Evolutionary conservation across 2,797 vertebrate species (phyloP), one percentile per base, ranked within the genome.

Genomic region (Sebastes nivosus): DNA sequence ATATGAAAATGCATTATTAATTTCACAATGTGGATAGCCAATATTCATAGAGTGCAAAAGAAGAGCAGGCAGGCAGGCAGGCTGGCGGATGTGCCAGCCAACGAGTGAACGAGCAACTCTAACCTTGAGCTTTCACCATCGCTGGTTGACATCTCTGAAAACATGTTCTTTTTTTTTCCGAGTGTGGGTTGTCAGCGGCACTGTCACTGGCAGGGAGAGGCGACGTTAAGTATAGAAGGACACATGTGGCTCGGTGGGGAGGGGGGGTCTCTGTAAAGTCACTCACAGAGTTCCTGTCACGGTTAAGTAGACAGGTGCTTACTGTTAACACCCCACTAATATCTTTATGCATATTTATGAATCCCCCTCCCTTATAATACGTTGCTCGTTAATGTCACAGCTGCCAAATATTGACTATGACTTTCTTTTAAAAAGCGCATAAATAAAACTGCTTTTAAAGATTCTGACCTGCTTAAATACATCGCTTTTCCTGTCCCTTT

Each of bases 291-390:
- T 97, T 97, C 96, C 97, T 97, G 97, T 97, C 97, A 98, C 90
- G 95, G 96, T 96, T 97, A 97, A 97, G 97, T 97, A 98, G 97
- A 97, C 97, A 97, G 96, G 97, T 97, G 96, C 97, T 98, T 97
- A 97, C 96, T 96, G 96, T 97, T 97, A 97, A 97, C 96, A 97
- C 97, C 96, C 96, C 96, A 96, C 97, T 97, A 97, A 98, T 97
- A 97, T 96, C 96, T 97, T 96, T 96, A 97, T 99, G 97, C 97
- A 98, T 98, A 98, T 98, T 97, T 98, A 98, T 98, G 97, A 97
- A 94, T 94, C 96, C 94, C 96, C 96, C 95, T 96, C 96, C 88
- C 86, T 96, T 95, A 95, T 95, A 97, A 97, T 96, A 96, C 96
- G 94, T 95, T 95, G 96, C 96, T 97, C 96, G 96, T 97, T 97